phyloP scores from a whole-genome alignment of 2,113 vertebrate species.

The Antigone vipio region DNA sequence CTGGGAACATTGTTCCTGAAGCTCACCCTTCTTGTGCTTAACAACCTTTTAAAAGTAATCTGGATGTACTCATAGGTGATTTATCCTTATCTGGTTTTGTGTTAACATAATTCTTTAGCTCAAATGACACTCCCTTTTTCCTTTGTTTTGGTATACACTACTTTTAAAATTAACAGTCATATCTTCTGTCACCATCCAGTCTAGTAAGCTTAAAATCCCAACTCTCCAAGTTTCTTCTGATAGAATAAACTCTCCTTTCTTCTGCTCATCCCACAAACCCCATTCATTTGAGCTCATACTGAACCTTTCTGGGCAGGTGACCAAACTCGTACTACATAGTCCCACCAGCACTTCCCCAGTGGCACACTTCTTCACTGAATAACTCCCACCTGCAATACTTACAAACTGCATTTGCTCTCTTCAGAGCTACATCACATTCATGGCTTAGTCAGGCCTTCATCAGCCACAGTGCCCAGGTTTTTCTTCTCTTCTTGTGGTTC shows the following conservation, averaged over 20 bases:
- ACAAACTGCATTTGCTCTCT: background rate
- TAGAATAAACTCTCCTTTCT: background rate
- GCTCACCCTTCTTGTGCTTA: background rate
- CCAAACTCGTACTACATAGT: fast-evolving
- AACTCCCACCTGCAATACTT: background rate
- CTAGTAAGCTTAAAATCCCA: background rate
- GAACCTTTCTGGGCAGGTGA: background rate
- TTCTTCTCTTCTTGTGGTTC: background rate
- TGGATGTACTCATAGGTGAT: background rate
- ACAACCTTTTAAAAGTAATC: background rate
- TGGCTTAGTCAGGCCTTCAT: background rate
- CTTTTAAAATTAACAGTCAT: background rate
- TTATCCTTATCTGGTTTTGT: background rate
- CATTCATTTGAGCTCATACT: background rate
- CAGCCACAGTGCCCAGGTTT: background rate
- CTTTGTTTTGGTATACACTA: background rate
- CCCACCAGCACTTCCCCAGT: background rate
- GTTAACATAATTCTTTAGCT: background rate
- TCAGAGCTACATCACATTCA: background rate
- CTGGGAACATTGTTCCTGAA: background rate
- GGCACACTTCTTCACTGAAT: background rate
- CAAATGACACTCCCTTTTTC: background rate
- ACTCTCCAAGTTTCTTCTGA: background rate
- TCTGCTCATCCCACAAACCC: background rate
- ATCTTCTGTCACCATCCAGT: background rate